Evolutionary conservation across 1,140 invertebrate species (phyloP).

Genomic region (Papilio machaon): DNA sequence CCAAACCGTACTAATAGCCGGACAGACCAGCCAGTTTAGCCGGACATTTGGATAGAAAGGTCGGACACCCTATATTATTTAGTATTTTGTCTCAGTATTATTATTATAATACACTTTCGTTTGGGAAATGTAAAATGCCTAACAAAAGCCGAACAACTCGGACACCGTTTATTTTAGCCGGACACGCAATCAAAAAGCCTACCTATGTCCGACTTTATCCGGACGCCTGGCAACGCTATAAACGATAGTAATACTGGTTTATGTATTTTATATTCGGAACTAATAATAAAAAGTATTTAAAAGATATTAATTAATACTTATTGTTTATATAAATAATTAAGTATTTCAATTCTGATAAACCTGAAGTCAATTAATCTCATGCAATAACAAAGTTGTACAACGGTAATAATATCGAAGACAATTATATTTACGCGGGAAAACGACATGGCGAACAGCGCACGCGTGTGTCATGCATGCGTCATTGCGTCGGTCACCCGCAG

Average conservation of each 20-base stretch:
- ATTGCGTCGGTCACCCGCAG: conserved; percentile 46
- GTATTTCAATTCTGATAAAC: not conserved
- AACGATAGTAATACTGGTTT: not conserved
- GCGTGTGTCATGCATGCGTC: conserved; percentile 63
- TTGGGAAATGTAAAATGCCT: too few relatives aligned
- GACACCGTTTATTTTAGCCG: too few relatives aligned
- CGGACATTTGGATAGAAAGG: too few relatives aligned
- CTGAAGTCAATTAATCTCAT: not conserved
- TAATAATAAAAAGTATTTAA: not conserved
- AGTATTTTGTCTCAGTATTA: too few relatives aligned
- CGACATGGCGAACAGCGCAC: conserved; percentile 52
- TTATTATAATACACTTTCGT: too few relatives aligned
- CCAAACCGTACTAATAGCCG: too few relatives aligned
- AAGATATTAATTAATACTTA: not conserved
- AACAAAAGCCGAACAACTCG: too few relatives aligned
- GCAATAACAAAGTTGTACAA: not conserved
- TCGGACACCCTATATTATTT: too few relatives aligned
- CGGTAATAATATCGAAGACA: not conserved
- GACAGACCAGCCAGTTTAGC: too few relatives aligned
- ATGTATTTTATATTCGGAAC: not conserved
- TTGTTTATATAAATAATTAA: not conserved
- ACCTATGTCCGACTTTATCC: too few relatives aligned
- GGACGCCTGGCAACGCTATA: too few relatives aligned
- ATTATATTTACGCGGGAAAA: conserved; percentile 33
- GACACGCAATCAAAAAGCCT: too few relatives aligned